phyloP scores from a whole-genome alignment of 2,888 invertebrate genomes.

The Apomyelois bistriatella region DNA sequence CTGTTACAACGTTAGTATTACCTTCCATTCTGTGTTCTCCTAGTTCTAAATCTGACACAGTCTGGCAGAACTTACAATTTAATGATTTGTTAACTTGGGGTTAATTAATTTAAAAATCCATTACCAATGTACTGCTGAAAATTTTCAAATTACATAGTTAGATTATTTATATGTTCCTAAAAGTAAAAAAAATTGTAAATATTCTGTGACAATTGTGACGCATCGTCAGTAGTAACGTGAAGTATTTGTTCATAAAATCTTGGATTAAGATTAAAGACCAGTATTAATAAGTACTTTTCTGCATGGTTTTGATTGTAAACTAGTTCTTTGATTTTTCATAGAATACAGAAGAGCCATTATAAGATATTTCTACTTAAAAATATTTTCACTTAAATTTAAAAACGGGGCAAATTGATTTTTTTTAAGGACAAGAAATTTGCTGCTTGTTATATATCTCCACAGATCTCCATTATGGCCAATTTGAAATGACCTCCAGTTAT shows the following conservation, averaged over 20 bases:
- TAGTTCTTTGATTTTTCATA: too few species aligned
- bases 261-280: background rate
- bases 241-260: background rate
- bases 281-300: background rate
- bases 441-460: too few species aligned
- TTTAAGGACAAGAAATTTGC: too few species aligned
- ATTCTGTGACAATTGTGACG: conserved; percentile 16
- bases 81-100: background rate
- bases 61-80: background rate
- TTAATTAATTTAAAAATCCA: background rate
- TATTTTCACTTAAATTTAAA: too few species aligned
- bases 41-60: background rate
- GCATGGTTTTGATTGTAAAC: too few species aligned
- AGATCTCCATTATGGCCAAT: too few species aligned
- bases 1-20: conserved; percentile 17
- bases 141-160: conserved; percentile 16
- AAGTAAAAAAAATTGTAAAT: conserved; percentile 16
- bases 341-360: too few species aligned
- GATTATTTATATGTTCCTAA: background rate
- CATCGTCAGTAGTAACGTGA: background rate
- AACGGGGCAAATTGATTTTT: too few species aligned
- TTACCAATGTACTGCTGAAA: background rate
- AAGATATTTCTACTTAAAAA: too few species aligned
- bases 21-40: conserved; percentile 30
- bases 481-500: too few species aligned